Evolutionary conservation across 35 echinoderm and acorn worm species (phyloP).

Genomic region (Ophiothrix spiculata): DNA sequence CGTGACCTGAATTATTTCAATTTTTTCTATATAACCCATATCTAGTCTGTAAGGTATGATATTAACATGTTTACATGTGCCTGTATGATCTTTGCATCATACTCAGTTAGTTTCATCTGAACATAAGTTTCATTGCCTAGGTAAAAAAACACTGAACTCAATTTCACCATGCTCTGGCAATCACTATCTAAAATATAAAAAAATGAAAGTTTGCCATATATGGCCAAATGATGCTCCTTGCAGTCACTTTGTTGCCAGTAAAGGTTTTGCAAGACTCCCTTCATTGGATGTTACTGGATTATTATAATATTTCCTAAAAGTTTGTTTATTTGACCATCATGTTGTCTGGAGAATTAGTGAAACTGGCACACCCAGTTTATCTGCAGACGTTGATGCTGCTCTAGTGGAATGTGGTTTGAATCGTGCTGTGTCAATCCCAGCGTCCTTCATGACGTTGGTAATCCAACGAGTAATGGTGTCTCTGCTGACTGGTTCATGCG

Average conservation of each 20-base stretch:
- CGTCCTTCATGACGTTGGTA: not conserved
- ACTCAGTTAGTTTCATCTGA: no score
- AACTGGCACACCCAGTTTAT: not conserved
- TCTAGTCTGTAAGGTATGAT: no score
- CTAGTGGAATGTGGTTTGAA: not conserved
- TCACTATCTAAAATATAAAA: no score
- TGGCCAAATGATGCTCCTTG: no score
- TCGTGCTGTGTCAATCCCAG: not conserved
- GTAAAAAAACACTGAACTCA: no score
- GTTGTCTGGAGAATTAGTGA: not conserved
- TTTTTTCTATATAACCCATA: no score
- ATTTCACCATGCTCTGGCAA: no score
- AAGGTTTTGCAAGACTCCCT: not conserved
- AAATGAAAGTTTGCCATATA: no score
- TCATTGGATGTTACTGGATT: not conserved
- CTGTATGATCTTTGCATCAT: no score
- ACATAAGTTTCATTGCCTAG: no score
- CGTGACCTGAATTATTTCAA: no score
- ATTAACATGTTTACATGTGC: no score
- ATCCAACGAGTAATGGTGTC: not conserved
- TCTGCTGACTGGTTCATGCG: not conserved
- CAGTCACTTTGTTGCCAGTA: not conserved
- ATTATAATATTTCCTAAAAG: not conserved
- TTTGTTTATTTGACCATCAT: not conserved
- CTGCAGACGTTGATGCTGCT: not conserved